Evolutionary conservation across 2,888 invertebrate species (phyloP), one percentile per base, ranked within the genome.

Genomic region (Cabera pusaria): DNA sequence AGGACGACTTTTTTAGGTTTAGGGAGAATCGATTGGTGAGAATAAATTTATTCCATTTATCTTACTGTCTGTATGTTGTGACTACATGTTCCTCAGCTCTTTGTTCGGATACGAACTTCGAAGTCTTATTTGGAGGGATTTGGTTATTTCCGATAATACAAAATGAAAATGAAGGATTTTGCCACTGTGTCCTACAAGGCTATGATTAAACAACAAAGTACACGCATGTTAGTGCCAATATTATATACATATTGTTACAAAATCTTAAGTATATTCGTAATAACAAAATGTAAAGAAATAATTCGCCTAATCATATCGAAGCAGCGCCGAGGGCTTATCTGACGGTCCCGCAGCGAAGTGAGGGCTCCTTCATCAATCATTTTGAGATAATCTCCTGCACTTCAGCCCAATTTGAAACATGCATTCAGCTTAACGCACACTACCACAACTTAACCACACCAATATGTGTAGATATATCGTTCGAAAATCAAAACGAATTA

Each of bases 311-410:
- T 36, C 31, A 36, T 42, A 18, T 8, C 7, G 18, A 22, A 35
- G 31, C 11, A 27, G 16, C 26, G 27, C 28, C 31, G n/a, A 9
- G 35, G 22, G 41, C 34, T 45, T 43, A 39, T 37, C 34, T 41
- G 44, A 25, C 26, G 31, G 39, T 36, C 47, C 42, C 40, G 44
- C 37, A 36, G 18, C 31, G 48, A 46, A 42, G 49, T 29, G 14
- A 37, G 42, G 38, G 65, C 56, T 54, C 56, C 49, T 84, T 89
- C 90, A 91, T 91, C 91, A 91, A 91, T 91, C 91, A 91, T 90
- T 81, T 78, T 70, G 72, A 91, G 91, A 91, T 92, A 91, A 92
- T 92, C 92, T 91, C 87, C 83, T 90, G 89, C 90, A 88, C 90
- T 89, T 90, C 87, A 87, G 76, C 78, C 79, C 78, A 82, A 83